These are phyloP conservation scores for Podarcis lilfordi DNA, from an alignment of 2,797 vertebrate genomes.

Conservation along the genomic window DNA sequence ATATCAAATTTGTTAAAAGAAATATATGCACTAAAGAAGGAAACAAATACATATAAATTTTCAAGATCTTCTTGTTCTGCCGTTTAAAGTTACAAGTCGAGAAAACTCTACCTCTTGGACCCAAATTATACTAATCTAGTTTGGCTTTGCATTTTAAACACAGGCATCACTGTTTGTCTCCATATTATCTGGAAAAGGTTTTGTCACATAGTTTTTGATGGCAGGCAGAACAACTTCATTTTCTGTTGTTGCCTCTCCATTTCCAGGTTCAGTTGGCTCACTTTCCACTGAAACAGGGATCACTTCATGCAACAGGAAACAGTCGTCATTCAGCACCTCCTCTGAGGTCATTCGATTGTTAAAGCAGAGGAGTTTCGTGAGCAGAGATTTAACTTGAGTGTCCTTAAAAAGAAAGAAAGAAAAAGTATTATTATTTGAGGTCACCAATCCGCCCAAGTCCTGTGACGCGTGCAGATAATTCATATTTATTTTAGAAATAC, in stretches of 20 bases:
- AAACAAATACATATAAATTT: background rate
- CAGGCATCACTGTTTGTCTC: constrained; percentile 23
- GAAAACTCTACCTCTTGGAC: constrained; percentile 35
- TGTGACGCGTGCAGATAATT: background rate
- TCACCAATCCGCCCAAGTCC: background rate
- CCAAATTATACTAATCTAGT: constrained; percentile 12
- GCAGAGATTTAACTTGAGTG: constrained; percentile 73
- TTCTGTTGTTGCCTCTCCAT: constrained; percentile 45
- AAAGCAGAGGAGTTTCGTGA: constrained; percentile 70
- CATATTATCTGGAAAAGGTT: constrained; percentile 15
- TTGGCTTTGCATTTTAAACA: constrained; percentile 15
- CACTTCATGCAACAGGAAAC: constrained; percentile 54
- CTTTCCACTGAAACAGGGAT: constrained; percentile 37
- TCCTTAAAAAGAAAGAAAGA: constrained; percentile 63
- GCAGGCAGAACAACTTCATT: constrained; percentile 4
- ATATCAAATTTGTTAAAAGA: background rate
- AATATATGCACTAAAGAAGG: background rate
- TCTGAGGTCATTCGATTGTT: constrained; percentile 71
- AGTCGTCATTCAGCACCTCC: constrained; percentile 73
- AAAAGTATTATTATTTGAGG: background rate
- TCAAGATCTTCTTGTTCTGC: constrained; percentile 4
- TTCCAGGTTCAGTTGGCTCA: constrained; percentile 42
- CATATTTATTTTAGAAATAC: too few relatives aligned
- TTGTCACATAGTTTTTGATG: constrained; percentile 28
- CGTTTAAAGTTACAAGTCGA: constrained; percentile 42